Base-by-base conservation (phyloP, 1,140 invertebrate genomes). In the Brachystomella parvula region DNA sequence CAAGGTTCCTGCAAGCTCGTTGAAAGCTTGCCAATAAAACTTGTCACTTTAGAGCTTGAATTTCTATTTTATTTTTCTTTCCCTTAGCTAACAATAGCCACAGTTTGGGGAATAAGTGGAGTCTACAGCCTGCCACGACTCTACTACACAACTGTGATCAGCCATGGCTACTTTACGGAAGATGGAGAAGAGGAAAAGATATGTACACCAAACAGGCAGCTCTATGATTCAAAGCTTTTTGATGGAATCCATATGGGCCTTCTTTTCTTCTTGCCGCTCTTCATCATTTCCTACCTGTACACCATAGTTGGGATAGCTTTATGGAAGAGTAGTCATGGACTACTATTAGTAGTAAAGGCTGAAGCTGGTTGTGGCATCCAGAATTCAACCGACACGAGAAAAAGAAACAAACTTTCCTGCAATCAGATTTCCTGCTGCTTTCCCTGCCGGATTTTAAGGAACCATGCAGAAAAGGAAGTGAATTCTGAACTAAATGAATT, bases 191-290 rank as follows among this genome's bases (percentile, higher is more conserved):
- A 80, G 68, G 87, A 89, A 75, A 86, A 86, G 6, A 85, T 89
- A 33, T 90, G 88, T 75, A 82, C 87, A 30, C 78, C 85, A 0
- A 84, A 87, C 71, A 81, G 87, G 2, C 83, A 83, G 74, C 85
- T 87, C 73, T 89, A 87, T 76, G 86, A 89, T 74, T 88, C 87
- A 0, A 83, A 87, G 74, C 74, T 87, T 28, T 83, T 89, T 73
- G 88, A 90, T 74, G 84, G 86, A 73, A 83, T 89, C 64, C 89
- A 89, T 77, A 86, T 90, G 73, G 83, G 84, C 3, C 79, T 89
- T 0, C 82, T 89, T 1, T 90, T 90, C 74, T 80, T 88, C 3
- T 79, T 87, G 31, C 88, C 89, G 0, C 77, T 90, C 2, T 77
- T 82, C 28, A 82, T 90, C 2, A 90, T 90, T 82, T 83, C 84